Evolutionary conservation across 2,113 vertebrate genomes (phyloP), one percentile per base, ranked within the genome.

Genomic region (Lampris megalopsis): DNA sequence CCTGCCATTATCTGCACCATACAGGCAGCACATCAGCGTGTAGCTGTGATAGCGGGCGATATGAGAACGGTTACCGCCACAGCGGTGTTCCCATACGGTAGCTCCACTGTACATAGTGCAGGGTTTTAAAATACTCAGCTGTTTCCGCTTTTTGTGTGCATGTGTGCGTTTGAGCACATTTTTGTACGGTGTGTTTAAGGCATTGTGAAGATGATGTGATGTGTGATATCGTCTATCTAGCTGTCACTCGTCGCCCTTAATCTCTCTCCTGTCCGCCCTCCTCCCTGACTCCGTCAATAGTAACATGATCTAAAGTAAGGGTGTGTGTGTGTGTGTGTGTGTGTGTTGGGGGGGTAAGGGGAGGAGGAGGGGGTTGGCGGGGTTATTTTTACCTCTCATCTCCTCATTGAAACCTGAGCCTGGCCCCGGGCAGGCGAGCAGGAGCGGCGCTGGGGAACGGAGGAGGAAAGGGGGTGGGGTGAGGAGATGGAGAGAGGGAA

Each of bases 371-470:
- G 74, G 73, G 76, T 58, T 77, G 80, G 68, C 71, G 80, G 84
- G 91, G 88, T 80, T 93, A 92, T 91, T 94, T 93, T 94, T 94
- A 91, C 89, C 87, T 77, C 82, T 79, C 80, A 88, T 78, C 88
- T 89, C 75, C 84, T 89, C 80, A 87, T 83, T 92, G 92, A 94
- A 93, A 94, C 92, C 88, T 84, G 92, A 95, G 90, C 91, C 89
- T 94, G 91, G 90, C 92, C 92, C 92, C 89, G 70, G 88, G 93
- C 92, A 89, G 89, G 88, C 86, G 89, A 91, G 90, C 88, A 90
- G 87, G 81, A 91, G 86, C 82, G 84, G 89, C 77, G 75, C 81
- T 81, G 74, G 84, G 84, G 75, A 76, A 86, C 69, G 73, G 71
- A 78, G 81, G 76, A 81, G 71, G 79, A n/a, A 63, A 75, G 85